phyloP scores from a whole-genome alignment of 2,888 invertebrate species.

The Drosophila formosana region DNA sequence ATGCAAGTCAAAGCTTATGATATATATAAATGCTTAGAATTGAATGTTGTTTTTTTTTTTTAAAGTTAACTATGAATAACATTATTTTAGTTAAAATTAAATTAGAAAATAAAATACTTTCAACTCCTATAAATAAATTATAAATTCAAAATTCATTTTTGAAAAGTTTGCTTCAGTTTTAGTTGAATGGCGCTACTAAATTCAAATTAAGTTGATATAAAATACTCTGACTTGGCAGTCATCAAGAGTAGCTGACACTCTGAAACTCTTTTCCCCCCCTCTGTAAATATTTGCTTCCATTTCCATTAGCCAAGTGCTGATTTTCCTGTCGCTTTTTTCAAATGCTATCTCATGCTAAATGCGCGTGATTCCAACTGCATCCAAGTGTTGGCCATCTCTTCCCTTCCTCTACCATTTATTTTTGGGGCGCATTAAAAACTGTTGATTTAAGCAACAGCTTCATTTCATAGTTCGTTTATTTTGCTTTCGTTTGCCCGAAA shows the following conservation, averaged over 20 bases:
- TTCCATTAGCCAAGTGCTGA: slow-evolving; percentile 2
- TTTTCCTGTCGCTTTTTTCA: background rate
- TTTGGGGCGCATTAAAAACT: background rate
- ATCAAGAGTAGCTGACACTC: background rate
- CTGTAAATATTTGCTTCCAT: background rate
- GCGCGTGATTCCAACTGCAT: background rate
- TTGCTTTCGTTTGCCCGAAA: slow-evolving; percentile 42
- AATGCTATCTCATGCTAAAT: slow-evolving; percentile 1
- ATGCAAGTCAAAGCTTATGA: no score
- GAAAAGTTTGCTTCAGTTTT: background rate
- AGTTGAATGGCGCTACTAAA: background rate
- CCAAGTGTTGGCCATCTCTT: background rate
- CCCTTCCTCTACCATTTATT: background rate
- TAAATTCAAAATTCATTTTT: background rate
- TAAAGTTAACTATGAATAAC: no score
- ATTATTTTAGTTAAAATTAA: no score
- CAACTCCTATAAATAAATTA: no score
- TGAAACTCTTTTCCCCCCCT: background rate
- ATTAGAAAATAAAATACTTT: no score
- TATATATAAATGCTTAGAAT: no score
- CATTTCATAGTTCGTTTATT: slow-evolving; percentile 42
- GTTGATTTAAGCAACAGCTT: slow-evolving; percentile 6
- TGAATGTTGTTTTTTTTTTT: no score
- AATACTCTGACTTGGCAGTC: background rate
- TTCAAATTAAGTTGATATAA: no score